Percentiles rank a stretch among this genome's conserved stretches.
Evolutionary conservation across 2,113 vertebrate species (phyloP).

Genomic region (Malurus alboscapulatus): DNA sequence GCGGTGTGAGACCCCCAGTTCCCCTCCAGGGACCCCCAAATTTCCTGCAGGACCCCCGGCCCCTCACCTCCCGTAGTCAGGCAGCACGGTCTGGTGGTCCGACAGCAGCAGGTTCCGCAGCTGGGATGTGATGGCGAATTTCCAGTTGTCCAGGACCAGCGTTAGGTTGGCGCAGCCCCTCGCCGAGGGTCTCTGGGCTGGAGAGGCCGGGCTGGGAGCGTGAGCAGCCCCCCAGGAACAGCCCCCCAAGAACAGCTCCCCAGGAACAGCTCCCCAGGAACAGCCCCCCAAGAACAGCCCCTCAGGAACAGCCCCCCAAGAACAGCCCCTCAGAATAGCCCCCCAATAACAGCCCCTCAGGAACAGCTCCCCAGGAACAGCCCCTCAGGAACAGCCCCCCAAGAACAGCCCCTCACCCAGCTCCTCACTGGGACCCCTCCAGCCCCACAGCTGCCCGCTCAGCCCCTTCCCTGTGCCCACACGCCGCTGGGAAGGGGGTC

Average conservation of each 20-base stretch:
- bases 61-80: conserved; percentile 82
- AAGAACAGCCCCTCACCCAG: too few relatives aligned
- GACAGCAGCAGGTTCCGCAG: conserved; percentile 84
- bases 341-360: too few relatives aligned
- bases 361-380: neutral
- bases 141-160: conserved; percentile 87
- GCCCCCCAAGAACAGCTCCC: too few relatives aligned
- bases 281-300: too few relatives aligned
- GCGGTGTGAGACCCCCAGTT: neutral
- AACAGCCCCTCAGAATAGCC: too few relatives aligned
- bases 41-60: fast-evolving
- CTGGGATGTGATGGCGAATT: conserved; percentile 85
- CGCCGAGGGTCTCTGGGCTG: conserved; percentile 62
- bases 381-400: neutral
- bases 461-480: fast-evolving
- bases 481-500: fast-evolving
- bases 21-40: fast-evolving
- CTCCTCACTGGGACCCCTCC: neutral
- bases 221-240: too few relatives aligned
- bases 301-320: too few relatives aligned
- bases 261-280: too few relatives aligned
- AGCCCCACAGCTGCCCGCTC: neutral
- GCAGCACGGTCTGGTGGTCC: conserved; percentile 83
- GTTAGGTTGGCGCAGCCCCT: conserved; percentile 84
- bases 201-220: neutral